Conservation (phyloP, 2,797 vertebrate species). For the Echiichthys vipera region DNA sequence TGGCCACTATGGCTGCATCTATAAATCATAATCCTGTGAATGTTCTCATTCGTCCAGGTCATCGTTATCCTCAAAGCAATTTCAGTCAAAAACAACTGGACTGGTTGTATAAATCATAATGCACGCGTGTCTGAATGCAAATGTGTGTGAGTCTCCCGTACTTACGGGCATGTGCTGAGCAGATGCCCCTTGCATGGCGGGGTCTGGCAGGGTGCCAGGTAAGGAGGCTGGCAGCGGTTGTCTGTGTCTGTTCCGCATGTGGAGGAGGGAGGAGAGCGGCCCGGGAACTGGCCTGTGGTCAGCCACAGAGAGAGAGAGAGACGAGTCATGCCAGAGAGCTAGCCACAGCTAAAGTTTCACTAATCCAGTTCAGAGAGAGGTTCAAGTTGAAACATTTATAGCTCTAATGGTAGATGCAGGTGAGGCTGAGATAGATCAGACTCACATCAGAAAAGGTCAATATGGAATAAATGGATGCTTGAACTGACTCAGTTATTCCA, state of each 20-base stretch:
- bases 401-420: conserved; percentile 23
- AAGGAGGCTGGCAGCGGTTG: conserved; percentile 91
- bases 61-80: too few species aligned
- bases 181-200: conserved; percentile 82
- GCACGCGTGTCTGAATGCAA: conserved; percentile 20
- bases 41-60: too few species aligned
- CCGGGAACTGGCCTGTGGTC: conserved; percentile 77
- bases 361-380: conserved; percentile 54
- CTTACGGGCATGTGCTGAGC: conserved; percentile 87
- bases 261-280: conserved; percentile 89
- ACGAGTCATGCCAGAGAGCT: conserved; percentile 60
- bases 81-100: too few species aligned
- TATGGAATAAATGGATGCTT: background rate
- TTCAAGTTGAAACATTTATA: conserved; percentile 61
- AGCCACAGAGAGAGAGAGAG: conserved; percentile 83
- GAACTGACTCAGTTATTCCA: background rate
- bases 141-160: conserved; percentile 44
- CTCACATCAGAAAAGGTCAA: conserved; percentile 3
- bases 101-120: conserved; percentile 63
- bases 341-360: conserved; percentile 51
- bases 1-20: conserved; percentile 48
- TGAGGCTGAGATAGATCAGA: conserved; percentile 11
- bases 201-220: conserved; percentile 95
- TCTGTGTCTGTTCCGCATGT: conserved; percentile 90
- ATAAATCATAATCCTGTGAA: conserved; percentile 64